phyloP scores from a whole-genome alignment of 2,113 vertebrate species.

The Mesembrinibis cayennensis region DNA sequence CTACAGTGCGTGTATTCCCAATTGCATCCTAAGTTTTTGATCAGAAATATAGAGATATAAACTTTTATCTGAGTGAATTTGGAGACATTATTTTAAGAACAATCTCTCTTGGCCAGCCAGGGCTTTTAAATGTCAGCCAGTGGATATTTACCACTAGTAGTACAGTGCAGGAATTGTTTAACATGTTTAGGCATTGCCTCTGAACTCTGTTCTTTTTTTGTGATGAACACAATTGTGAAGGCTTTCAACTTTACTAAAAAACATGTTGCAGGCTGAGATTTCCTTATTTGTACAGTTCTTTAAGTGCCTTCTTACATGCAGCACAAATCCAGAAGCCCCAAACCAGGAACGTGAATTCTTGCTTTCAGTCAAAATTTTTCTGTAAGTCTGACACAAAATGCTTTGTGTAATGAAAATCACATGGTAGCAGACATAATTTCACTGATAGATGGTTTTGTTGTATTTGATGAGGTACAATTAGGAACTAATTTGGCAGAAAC shows the following conservation, averaged over 20 bases:
- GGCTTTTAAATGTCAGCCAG: not conserved
- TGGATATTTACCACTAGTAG: not conserved
- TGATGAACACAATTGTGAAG: not conserved
- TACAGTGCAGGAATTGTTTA: not conserved
- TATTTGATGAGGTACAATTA: not conserved
- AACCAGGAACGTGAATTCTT: not conserved
- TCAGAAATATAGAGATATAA: not conserved
- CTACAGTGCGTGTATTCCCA: not conserved
- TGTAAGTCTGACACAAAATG: not conserved
- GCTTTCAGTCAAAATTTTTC: slow-evolving; percentile 4
- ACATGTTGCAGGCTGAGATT: not conserved
- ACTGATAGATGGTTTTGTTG: not conserved
- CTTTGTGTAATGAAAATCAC: not conserved
- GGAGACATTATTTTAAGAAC: not conserved
- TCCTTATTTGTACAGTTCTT: not conserved
- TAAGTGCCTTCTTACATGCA: not conserved
- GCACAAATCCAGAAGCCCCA: not conserved
- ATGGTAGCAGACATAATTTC: not conserved
- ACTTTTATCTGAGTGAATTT: not conserved
- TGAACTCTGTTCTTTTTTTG: not conserved
- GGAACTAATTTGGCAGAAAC: not conserved
- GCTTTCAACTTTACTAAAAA: not conserved
- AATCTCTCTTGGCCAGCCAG: not conserved
- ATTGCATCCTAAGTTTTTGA: not conserved
- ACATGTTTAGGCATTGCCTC: not conserved